Evolutionary conservation across 2,113 vertebrate species (phyloP).

Genomic region (Spea multiplicata): DNA sequence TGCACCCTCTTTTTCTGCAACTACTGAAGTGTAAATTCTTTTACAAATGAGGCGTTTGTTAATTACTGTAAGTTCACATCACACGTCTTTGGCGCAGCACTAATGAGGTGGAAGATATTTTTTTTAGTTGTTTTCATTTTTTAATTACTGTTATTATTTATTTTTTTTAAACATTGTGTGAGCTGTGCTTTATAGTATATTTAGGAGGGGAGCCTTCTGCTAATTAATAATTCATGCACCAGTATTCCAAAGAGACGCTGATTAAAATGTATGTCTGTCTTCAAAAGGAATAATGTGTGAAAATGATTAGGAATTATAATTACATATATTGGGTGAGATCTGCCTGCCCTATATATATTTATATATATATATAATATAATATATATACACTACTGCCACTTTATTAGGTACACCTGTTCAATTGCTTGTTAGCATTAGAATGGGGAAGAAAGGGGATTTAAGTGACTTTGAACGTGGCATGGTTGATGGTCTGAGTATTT

Average conservation of each 20-base stretch:
- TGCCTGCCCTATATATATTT: slow-evolving; percentile 24
- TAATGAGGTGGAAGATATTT: slow-evolving; percentile 62
- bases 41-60: slow-evolving; percentile 58
- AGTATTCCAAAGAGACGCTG: slow-evolving; percentile 83
- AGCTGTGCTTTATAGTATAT: slow-evolving; percentile 27
- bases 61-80: slow-evolving; percentile 68
- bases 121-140: slow-evolving; percentile 52
- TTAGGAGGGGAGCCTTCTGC: slow-evolving; percentile 65
- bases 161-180: slow-evolving; percentile 21
- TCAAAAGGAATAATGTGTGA: slow-evolving; percentile 73
- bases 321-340: slow-evolving; percentile 32
- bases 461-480: too few species aligned
- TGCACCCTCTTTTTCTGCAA: slow-evolving; percentile 14
- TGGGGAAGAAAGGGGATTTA: too few species aligned
- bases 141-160: slow-evolving; percentile 54
- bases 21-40: slow-evolving; percentile 62
- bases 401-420: too few species aligned
- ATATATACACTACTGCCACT: too few species aligned
- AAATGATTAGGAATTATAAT: slow-evolving; percentile 60
- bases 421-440: too few species aligned
- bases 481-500: too few species aligned
- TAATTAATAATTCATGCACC: slow-evolving; percentile 87
- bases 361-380: too few species aligned
- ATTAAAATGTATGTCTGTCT: slow-evolving; percentile 85
- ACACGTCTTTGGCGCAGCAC: slow-evolving; percentile 52